Evolutionary conservation across 2,888 invertebrate species (phyloP).

Genomic region (Sphaerophoria taeniata): DNA sequence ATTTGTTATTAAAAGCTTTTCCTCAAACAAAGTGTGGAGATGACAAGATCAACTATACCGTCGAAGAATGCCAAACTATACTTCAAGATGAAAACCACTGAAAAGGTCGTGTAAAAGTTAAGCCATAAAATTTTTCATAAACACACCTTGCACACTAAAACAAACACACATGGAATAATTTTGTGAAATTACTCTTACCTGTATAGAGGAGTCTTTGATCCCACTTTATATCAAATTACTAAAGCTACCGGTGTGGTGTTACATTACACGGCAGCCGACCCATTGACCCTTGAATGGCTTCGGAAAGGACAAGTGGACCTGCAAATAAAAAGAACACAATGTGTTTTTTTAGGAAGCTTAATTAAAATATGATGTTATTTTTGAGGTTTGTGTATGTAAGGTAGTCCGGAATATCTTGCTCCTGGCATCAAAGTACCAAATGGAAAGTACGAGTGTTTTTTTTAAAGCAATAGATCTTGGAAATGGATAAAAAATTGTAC

Average conservation of each 20-base stretch:
- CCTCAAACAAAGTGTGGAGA: not conserved
- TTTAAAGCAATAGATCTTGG: too few species aligned
- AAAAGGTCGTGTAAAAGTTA: not conserved
- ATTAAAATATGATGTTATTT: too few species aligned
- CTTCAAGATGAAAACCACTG: not conserved
- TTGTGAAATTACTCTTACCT: constrained; percentile 78
- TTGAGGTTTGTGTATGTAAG: too few species aligned
- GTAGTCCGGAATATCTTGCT: too few species aligned
- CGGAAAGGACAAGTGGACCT: constrained; percentile 82
- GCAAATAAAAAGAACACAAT: constrained; percentile 70
- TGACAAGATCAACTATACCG: not conserved
- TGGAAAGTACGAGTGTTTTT: too few species aligned
- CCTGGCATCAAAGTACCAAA: too few species aligned
- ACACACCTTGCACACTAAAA: not conserved
- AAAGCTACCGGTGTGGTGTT: constrained; percentile 82
- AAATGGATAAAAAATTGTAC: too few species aligned
- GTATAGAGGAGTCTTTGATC: constrained; percentile 82
- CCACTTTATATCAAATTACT: constrained; percentile 83
- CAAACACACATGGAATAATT: not conserved
- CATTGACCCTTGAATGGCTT: constrained; percentile 82
- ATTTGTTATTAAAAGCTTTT: too few species aligned
- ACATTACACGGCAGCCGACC: too few species aligned
- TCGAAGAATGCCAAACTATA: not conserved
- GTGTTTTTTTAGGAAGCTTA: not conserved
- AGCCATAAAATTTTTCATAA: constrained; percentile 9